Evolutionary conservation across 2,113 vertebrate species (phyloP), one percentile per base, ranked within the genome.

Genomic region (Pogonocichla stellata): DNA sequence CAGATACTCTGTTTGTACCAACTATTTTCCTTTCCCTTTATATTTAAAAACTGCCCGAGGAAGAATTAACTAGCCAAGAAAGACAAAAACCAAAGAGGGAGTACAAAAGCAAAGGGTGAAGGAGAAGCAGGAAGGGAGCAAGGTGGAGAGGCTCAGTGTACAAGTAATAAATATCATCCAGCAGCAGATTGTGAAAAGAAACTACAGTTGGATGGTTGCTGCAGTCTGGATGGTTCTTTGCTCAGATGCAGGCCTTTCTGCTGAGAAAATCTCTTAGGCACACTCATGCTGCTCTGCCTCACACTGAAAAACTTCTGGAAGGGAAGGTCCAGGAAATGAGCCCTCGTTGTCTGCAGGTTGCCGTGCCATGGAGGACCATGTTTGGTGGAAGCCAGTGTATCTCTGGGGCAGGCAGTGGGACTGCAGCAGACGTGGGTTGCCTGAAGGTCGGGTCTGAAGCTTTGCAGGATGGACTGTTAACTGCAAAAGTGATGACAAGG

Each of bases 331-430:
- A 19, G 19, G 57, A 67, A 38, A 14, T 8, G 14, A 26, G 20
- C 40, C 23, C 17, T 25, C 22, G 12, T 79, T 6, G 4, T 40
- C 69, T 3, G 1, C 29, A 57, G 64, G 43, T 20, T 84, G n/a
- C 47, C 16, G 2, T 51, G 60, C 15, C 33, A 4, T 0, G 2
- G 18, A 22, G 31, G 47, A 40, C 31, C 3, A 2, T 36, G 24
- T 58, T 7, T 53, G 64, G 29, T 51, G 50, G 64, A 70, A 56
- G 34, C 6, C 43, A 42, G 31, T 8, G 12, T 40, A 9, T 64
- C 72, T 45, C 25, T n/a, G n/a, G 22, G 28, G 47, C 28, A 62
- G 70, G 66, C 70, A 71, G 29, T 29, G 42, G 38, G n/a, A 12
- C 34, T 58, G 51, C 47, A 53, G 70, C 31, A 38, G 36, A 50